Percentiles rank a stretch among this genome's conserved stretches.
Evolutionary conservation across 2,797 vertebrate genomes (phyloP).

Genomic region (Darevskia nairensis): DNA sequence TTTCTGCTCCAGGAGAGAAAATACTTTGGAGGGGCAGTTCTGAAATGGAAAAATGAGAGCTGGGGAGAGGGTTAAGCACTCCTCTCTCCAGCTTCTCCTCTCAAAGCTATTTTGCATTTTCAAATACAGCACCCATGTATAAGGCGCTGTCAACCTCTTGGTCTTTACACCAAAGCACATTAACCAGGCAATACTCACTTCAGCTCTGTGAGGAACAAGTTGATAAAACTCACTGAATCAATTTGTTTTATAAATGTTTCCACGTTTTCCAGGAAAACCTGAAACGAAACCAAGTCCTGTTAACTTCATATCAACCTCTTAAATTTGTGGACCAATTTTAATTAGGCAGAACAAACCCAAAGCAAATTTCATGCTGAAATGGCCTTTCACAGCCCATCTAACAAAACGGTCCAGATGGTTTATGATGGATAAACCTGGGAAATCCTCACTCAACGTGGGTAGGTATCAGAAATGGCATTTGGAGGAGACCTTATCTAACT

Average conservation of each 20-base stretch:
- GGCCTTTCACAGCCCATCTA: neutral
- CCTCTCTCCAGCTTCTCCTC: neutral
- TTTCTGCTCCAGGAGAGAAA: neutral
- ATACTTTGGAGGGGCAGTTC: neutral
- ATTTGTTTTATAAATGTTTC: constrained; percentile 91
- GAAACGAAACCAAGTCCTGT: constrained; percentile 33
- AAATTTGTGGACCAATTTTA: neutral
- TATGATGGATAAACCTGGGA: neutral
- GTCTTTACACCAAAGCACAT: neutral
- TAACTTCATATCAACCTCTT: constrained; percentile 29
- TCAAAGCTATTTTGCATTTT: neutral
- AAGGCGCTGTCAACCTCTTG: neutral
- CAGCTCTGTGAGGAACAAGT: constrained; percentile 96
- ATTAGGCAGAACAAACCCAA: neutral
- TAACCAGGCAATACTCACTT: constrained; percentile 82
- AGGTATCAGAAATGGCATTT: neutral
- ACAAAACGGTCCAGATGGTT: neutral
- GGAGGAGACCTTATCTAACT: neutral
- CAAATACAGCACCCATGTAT: neutral
- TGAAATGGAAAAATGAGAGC: neutral
- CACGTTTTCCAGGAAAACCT: constrained; percentile 93
- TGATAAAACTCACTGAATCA: constrained; percentile 90
- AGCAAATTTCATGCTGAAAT: neutral
- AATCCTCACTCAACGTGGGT: neutral
- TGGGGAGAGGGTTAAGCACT: neutral